These are phyloP conservation scores for Vulpes vulpes DNA, from an alignment of 2,113 vertebrate species.

Conservation along the genomic window DNA sequence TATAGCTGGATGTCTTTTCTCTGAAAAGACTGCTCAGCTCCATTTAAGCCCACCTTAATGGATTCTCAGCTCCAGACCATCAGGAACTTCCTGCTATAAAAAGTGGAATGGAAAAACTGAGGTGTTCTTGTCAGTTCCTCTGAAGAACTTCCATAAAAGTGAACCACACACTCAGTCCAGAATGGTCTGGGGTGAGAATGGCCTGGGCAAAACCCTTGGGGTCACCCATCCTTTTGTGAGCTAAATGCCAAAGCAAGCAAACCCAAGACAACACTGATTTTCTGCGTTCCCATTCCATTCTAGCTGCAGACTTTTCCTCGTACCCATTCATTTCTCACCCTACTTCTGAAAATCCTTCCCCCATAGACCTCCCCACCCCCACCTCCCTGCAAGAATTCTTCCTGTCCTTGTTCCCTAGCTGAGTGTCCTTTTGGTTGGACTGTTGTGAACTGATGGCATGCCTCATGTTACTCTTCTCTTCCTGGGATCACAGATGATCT, in stretches of 20 bases:
- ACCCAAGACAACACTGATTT: neutral
- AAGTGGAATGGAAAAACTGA: neutral
- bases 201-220: neutral
- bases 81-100: neutral
- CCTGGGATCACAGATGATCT: neutral
- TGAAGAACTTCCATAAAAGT: neutral
- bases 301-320: neutral
- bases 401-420: neutral
- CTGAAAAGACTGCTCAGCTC: neutral
- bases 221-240: neutral
- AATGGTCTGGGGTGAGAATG: neutral
- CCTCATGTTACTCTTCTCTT: slow-evolving; percentile 16
- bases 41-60: neutral
- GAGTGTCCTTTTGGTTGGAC: neutral
- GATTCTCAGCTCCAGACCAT: neutral
- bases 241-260: neutral
- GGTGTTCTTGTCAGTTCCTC: neutral
- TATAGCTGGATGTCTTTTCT: neutral
- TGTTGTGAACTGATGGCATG: neutral
- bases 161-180: neutral
- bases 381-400: neutral
- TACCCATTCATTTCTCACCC: neutral
- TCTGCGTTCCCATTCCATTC: neutral
- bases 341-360: slow-evolving; percentile 27
- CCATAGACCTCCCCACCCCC: no score